These are phyloP conservation scores for Gephyroberyx darwinii DNA, from an alignment of 2,797 vertebrate genomes.

Conservation along the genomic window DNA sequence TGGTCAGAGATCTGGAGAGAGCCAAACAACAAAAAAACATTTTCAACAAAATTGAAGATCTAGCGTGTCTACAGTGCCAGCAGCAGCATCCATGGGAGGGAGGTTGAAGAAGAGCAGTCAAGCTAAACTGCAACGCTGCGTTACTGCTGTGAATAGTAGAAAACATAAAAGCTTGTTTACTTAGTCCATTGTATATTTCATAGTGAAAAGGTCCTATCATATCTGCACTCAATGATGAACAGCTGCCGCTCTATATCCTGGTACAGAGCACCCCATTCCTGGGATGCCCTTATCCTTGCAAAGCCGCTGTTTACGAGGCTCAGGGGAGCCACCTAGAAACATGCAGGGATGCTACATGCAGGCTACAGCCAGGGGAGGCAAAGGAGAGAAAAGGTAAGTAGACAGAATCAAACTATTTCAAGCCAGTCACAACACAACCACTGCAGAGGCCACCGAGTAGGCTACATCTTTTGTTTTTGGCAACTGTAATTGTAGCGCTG, in stretches of 20 bases:
- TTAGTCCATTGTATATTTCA: no score
- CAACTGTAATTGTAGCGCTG: no score
- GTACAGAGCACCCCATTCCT: no score
- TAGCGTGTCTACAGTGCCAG: conserved; percentile 28
- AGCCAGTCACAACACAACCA: conserved; percentile 23
- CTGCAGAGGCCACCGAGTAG: conserved; percentile 37
- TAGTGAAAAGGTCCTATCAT: background rate
- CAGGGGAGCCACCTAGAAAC: conserved; percentile 38
- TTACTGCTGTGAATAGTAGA: background rate
- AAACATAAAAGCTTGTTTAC: no score
- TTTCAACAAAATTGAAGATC: background rate
- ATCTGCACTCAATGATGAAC: conserved; percentile 8
- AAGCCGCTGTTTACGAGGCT: conserved; percentile 24
- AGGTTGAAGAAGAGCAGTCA: background rate
- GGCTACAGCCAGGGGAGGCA: conserved; percentile 46
- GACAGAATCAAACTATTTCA: conserved; percentile 5
- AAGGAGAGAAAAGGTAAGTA: conserved; percentile 39
- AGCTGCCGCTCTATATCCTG: background rate
- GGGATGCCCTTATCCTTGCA: background rate
- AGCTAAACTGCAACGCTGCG: background rate
- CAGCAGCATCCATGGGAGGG: conserved; percentile 4
- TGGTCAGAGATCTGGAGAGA: background rate
- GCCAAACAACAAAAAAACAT: conserved; percentile 12
- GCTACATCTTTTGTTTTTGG: background rate
- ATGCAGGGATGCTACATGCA: conserved; percentile 64